These are phyloP conservation scores for Apamea epomidion DNA, from an alignment of 2,888 invertebrate genomes.

Conservation along the genomic window DNA sequence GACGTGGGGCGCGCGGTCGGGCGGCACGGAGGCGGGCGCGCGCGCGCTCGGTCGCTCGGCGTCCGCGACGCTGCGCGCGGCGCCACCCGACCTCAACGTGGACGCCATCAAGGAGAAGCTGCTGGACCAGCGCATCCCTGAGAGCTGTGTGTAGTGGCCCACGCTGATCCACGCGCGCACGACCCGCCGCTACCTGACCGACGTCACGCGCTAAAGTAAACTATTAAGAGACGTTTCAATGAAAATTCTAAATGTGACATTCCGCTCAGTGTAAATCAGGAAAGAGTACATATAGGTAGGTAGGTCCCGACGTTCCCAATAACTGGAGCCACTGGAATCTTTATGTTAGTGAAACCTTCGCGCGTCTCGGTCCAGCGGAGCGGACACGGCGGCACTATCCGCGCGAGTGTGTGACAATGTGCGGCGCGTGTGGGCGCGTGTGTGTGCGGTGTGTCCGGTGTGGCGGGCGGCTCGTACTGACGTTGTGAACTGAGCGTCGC, in stretches of 20 bases:
- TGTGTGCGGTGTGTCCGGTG: neutral
- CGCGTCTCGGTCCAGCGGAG: neutral
- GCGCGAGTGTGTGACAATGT: slow-evolving; percentile 19
- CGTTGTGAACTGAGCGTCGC: slow-evolving; percentile 19
- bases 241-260: slow-evolving; percentile 19
- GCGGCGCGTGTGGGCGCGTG: neutral
- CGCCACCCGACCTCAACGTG: slow-evolving; percentile 91
- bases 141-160: slow-evolving; percentile 94
- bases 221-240: slow-evolving; percentile 1
- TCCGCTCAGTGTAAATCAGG: slow-evolving; percentile 10
- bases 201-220: neutral
- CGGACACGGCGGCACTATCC: neutral
- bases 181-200: neutral
- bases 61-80: slow-evolving; percentile 86
- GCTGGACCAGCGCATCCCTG: slow-evolving; percentile 96
- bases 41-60: slow-evolving; percentile 84
- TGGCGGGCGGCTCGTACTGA: neutral
- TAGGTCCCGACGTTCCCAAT: neutral
- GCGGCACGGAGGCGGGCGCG: slow-evolving; percentile 76
- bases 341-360: slow-evolving; percentile 23
- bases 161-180: neutral
- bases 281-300: neutral
- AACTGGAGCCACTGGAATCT: slow-evolving; percentile 7
- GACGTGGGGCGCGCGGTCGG: slow-evolving; percentile 89
- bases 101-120: slow-evolving; percentile 96